Evolutionary conservation across 2,888 invertebrate genomes (phyloP).

Genomic region (Papilio protenor): DNA sequence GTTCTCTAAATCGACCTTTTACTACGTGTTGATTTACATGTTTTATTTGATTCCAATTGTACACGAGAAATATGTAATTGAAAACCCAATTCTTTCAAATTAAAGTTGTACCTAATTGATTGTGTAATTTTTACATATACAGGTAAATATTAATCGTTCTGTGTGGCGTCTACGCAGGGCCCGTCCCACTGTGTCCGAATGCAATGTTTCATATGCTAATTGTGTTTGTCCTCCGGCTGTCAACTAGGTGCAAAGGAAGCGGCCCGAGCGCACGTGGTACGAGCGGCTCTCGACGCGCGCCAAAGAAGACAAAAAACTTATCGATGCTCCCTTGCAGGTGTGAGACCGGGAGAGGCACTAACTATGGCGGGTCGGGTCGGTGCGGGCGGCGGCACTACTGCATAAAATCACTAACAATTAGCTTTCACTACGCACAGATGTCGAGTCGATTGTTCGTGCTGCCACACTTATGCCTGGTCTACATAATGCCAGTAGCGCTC

Average conservation of each 20-base stretch:
- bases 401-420: conserved; percentile 4
- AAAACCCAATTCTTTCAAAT: background rate
- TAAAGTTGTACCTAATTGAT: background rate
- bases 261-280: conserved; percentile 73
- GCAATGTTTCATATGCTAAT: conserved; percentile 37
- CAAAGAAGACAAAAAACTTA: conserved; percentile 62
- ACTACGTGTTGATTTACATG: background rate
- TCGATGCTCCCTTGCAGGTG: conserved; percentile 72
- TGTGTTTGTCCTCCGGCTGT: conserved; percentile 38
- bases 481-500: no score
- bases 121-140: no score
- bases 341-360: conserved; percentile 50
- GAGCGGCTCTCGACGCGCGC: conserved; percentile 73
- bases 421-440: background rate
- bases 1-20: background rate
- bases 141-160: background rate
- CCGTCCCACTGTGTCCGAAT: background rate
- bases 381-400: background rate
- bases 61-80: background rate
- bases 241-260: conserved; percentile 68
- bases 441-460: background rate
- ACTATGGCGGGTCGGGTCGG: conserved; percentile 15
- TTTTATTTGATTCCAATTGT: background rate
- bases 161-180: no score
- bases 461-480: background rate